Base-by-base conservation (phyloP, 2,888 invertebrate species). In the Drosophila sordidula region DNA sequence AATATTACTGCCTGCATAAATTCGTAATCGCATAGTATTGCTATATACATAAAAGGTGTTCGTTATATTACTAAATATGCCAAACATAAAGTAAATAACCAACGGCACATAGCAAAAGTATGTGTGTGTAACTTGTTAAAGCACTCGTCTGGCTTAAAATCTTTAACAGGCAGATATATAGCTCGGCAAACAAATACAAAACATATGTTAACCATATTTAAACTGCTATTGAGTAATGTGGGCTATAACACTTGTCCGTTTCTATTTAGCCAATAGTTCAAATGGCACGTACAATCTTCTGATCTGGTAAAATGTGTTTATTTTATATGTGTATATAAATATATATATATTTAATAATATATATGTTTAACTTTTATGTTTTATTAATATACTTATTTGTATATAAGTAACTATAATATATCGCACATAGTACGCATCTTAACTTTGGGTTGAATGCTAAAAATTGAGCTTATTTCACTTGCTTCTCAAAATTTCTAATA, bases 341-440 rank as follows among this genome's bases (percentile, higher is more conserved):
- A 61, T 63, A 44, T 44, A 34, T 46, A 14, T 52, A 26, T 78
- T 46, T 74, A 74, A 25, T 25, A 41, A 29, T 42, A 18, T 26
- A 8, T 29, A 42, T 32, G 49, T 41, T 57, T 70, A 73, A 74
- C 72, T 55, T 45, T 58, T 51, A 42, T 54, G 41, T 39, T 56
- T 50, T 34, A 45, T 58, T 55, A 32, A 45, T 64, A 69, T 59
- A 56, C 50, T 63, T 74, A 56, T 57, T 39, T 58, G 54, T 41
- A 34, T 75, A 41, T 64, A 36, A 80, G 56, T 76, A 81, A 76
- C 74, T 84, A 67, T 74, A 77, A 77, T 81, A 74, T 67, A 66
- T 70, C 66, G 65, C 56, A 80, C 75, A 57, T 29, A 36, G 54
- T 62, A 72, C 72, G 72, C 63, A 44, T 72, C 58, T 49, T 50